Base-by-base conservation (phyloP, 1,140 invertebrate genomes). In the Caenorhabditis briggsae region DNA sequence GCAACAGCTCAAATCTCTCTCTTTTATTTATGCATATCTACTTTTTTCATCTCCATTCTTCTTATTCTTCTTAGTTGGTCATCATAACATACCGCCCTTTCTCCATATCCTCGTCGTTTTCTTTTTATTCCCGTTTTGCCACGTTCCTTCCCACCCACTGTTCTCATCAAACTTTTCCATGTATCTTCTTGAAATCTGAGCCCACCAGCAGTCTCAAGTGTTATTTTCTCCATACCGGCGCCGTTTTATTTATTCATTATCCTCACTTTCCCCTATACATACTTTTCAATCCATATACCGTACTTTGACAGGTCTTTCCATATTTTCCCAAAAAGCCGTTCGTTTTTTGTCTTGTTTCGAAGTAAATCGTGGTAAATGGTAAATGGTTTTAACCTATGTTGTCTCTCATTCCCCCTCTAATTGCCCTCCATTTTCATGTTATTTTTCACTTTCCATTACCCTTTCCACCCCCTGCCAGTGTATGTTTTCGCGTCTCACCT, bases 171-270 rank as follows among this genome's bases (percentile, higher is more conserved):
- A 43, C 41, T 70, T 70, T 70, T 70, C 20, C 41, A 64, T 41
- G 23, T 25, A 9, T 33, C 50, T 53, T 41, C 18, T 9, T 78
- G 70, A 53, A 78, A 78, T 78, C 70, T 11, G 70, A 78, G 70
- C 70, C 53, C 43, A n/a, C 64, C 9, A 16, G 23, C 14, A 48
- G 70, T 78, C 70, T 78, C 70, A 78, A 78, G 70, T 78, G 70
- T 50, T 50, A 70, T 64, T 25, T 64, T 64, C 33, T 33, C 33
- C 33, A 33, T 33, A 33, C 33, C 33, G 33, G 33, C 3, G 56
- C n/a, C 16, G 20, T 9, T 70, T 48, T 25, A 78, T 50, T 78
- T 50, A 78, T 78, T 78, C n/a, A 50, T 78, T 41, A 23, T 48
- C 46, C 46, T 46, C 41, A 14, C 65, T 14, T n/a, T 65, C 20